phyloP scores from a whole-genome alignment of 2,888 invertebrate species.

The Nephrocerus scutellatus region DNA sequence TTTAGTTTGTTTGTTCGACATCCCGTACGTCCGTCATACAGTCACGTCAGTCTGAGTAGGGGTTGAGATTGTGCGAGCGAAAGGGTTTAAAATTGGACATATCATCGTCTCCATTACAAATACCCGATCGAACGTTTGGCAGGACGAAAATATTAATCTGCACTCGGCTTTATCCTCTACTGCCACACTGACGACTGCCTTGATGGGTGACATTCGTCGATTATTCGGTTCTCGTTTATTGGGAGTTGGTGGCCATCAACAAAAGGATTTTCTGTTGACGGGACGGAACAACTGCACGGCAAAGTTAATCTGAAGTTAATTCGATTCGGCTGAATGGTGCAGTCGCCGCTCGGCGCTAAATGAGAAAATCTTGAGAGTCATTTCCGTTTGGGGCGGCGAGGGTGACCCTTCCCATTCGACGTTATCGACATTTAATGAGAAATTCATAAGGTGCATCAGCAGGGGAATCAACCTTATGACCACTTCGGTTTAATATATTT shows the following conservation, averaged over 20 bases:
- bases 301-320: slow-evolving; percentile 48
- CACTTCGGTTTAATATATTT: not conserved
- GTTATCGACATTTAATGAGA: slow-evolving; percentile 26
- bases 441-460: slow-evolving; percentile 25
- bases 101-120: too few relatives aligned
- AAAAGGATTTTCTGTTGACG: slow-evolving; percentile 10
- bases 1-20: too few relatives aligned
- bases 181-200: not conserved
- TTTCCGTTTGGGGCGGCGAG: slow-evolving; percentile 19
- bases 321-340: slow-evolving; percentile 34
- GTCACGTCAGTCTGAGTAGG: too few relatives aligned
- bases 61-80: too few relatives aligned
- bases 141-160: too few relatives aligned
- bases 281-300: too few relatives aligned
- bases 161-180: slow-evolving; percentile 29
- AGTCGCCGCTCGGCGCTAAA: not conserved
- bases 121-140: too few relatives aligned
- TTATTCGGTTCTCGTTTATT: slow-evolving; percentile 25
- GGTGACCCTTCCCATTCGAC: not conserved
- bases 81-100: too few relatives aligned
- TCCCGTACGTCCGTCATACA: too few relatives aligned
- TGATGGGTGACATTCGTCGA: slow-evolving; percentile 16
- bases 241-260: slow-evolving; percentile 1
- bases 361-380: slow-evolving; percentile 22
- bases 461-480: slow-evolving; percentile 17